A percentile compares a stretch with the other conserved stretches of the same genome.
Evolutionary conservation across 2,888 invertebrate species (phyloP).

Genomic region (Chaitophorus viminalis): DNA sequence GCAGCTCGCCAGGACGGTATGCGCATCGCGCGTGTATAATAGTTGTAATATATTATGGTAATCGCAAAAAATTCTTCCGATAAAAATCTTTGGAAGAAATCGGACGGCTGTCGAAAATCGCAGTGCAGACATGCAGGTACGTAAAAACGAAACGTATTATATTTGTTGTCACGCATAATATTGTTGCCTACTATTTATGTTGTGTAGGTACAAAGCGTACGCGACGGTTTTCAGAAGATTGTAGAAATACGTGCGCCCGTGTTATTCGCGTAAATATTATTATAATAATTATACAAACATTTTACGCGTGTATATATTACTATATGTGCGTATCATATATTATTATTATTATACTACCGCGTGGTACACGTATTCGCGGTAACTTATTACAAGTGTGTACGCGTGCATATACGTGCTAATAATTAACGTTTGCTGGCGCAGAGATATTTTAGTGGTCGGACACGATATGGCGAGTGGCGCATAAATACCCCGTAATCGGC

Average conservation of each 20-base stretch:
- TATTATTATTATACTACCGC: not conserved
- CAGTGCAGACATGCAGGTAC: too few relatives aligned
- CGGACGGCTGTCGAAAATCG: not conserved
- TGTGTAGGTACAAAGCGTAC: not conserved
- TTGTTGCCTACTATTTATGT: too few relatives aligned
- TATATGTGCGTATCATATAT: too few relatives aligned
- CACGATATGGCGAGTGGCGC: not conserved
- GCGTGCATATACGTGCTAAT: not conserved
- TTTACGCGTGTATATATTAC: not conserved
- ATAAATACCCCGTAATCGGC: not conserved
- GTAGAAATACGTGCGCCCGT: not conserved
- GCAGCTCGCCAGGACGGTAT: not conserved
- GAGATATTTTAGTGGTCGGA: not conserved
- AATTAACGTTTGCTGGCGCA: not conserved
- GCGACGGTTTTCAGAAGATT: not conserved
- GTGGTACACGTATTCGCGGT: not conserved
- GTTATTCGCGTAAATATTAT: not conserved
- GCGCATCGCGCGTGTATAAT: too few relatives aligned
- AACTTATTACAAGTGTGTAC: not conserved
- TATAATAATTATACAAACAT: too few relatives aligned
- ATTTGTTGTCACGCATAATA: too few relatives aligned
- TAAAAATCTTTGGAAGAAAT: constrained; percentile 19
- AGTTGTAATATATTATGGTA: not conserved
- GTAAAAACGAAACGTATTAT: too few relatives aligned
- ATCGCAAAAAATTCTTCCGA: not conserved